phyloP scores from a whole-genome alignment of 1,140 invertebrate genomes.

The Solenopsis fugax region DNA sequence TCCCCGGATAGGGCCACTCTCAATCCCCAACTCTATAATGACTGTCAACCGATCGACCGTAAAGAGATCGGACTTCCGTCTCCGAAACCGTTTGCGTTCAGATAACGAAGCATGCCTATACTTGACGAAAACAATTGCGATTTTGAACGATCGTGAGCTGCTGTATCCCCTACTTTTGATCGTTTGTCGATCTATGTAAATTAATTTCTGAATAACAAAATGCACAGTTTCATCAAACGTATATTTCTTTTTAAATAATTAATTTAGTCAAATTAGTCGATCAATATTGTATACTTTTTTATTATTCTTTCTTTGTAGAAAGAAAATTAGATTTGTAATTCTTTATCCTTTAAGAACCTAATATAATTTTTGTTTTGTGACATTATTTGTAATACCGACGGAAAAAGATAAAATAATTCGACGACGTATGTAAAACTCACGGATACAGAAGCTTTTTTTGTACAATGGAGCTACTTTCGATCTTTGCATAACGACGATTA shows the following conservation, averaged over 20 bases:
- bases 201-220: neutral
- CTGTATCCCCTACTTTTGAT: neutral
- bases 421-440: slow-evolving; percentile 31
- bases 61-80: slow-evolving; percentile 62
- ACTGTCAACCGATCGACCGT: slow-evolving; percentile 48
- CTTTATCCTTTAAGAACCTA: neutral
- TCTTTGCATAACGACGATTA: slow-evolving; percentile 64
- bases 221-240: neutral
- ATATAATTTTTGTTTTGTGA: slow-evolving; percentile 13
- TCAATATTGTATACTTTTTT: neutral
- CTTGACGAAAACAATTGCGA: slow-evolving; percentile 24
- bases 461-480: slow-evolving; percentile 62
- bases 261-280: neutral
- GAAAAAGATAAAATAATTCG: slow-evolving; percentile 43
- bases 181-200: neutral
- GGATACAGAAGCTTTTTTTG: slow-evolving; percentile 27
- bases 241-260: slow-evolving; percentile 7
- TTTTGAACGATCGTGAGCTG: neutral
- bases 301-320: neutral
- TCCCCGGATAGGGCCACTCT: slow-evolving; percentile 72
- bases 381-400: slow-evolving; percentile 29
- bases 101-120: slow-evolving; percentile 26
- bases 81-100: slow-evolving; percentile 15
- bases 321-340: neutral
- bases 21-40: slow-evolving; percentile 56